These are phyloP conservation scores for Progne subis DNA, from an alignment of 2,113 vertebrate genomes.

Conservation along the genomic window DNA sequence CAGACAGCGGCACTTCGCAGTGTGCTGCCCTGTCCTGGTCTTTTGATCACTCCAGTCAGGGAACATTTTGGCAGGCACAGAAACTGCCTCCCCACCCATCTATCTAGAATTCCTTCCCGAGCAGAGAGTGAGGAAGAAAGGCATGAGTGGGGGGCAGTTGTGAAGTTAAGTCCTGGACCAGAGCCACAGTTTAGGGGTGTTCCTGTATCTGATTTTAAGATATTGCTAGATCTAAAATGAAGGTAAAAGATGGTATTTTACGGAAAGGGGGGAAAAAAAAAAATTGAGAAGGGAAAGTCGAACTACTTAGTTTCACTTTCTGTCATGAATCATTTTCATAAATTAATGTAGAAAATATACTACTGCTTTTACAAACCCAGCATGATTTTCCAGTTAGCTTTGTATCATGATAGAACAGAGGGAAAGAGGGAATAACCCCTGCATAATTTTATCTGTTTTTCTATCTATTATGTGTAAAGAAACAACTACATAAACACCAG, in stretches of 20 bases:
- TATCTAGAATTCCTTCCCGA: neutral
- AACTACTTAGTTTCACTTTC: neutral
- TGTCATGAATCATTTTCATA: neutral
- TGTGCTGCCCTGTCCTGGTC: neutral
- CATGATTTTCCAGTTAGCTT: neutral
- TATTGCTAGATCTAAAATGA: neutral
- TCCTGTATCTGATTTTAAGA: neutral
- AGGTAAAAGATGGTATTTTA: neutral
- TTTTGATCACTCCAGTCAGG: accelerated
- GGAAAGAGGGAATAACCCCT: neutral
- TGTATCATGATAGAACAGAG: neutral
- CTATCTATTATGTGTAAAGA: neutral
- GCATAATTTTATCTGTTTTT: neutral
- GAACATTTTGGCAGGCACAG: neutral
- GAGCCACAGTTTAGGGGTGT: neutral
- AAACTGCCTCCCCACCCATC: neutral
- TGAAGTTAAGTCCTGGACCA: neutral
- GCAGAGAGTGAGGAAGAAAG: neutral
- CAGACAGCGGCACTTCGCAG: accelerated
- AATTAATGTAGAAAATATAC: neutral
- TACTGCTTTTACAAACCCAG: neutral
- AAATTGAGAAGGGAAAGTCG: neutral
- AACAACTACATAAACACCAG: neutral
- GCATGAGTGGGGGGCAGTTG: neutral
- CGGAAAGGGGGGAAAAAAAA: neutral